Base-by-base conservation (phyloP, 1,140 invertebrate genomes). In the Sweltsa coloradensis region DNA sequence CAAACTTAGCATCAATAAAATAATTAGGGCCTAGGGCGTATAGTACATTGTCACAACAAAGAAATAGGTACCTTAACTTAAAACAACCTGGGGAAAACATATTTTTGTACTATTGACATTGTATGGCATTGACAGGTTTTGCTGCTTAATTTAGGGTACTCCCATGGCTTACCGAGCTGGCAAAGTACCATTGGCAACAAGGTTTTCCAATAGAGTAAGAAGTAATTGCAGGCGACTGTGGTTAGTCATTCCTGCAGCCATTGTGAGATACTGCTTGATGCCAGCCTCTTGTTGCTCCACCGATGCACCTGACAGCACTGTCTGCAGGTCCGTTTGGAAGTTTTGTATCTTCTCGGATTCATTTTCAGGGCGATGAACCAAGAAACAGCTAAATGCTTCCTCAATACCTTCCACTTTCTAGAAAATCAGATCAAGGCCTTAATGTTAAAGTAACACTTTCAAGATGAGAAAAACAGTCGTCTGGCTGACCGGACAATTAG, bases 331-430 rank as follows among this genome's bases (percentile, higher is more conserved):
- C 52, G 79, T 73, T 53, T 82, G 74, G 65, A 80, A 81, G 56
- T 63, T 57, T 34, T 70, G 60, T 24, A 79, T 67, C 58, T 79
- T 83, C 50, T 79, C 76, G 54, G 68, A 70, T 59, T 88, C 78
- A 36, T 69, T 69, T 29, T 79, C 76, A 23, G 74, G 65, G 51
- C 80, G 77, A 54, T 88, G 79, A 1, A 87, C 79, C 26, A 91
- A 69, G 57, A 85, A 87, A 56, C 82, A 85, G 62, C 83, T 84
- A 56, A 93, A 92, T 1, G 84, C 84, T 65, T 89, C 86, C 59
- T 91, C 87, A 34, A 91, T 79, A 2, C 77, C 70, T 60, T 91
- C 85, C 3, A 87, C 81, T 66, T 75, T 78, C 81, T 89, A 58
- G 45, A 65, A n/a, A n/a, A n/a, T n/a, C 49, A 52, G 16, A 14